These are phyloP conservation scores for Cynopterus sphinx DNA, from an alignment of 2,797 vertebrate species.

Conservation along the genomic window DNA sequence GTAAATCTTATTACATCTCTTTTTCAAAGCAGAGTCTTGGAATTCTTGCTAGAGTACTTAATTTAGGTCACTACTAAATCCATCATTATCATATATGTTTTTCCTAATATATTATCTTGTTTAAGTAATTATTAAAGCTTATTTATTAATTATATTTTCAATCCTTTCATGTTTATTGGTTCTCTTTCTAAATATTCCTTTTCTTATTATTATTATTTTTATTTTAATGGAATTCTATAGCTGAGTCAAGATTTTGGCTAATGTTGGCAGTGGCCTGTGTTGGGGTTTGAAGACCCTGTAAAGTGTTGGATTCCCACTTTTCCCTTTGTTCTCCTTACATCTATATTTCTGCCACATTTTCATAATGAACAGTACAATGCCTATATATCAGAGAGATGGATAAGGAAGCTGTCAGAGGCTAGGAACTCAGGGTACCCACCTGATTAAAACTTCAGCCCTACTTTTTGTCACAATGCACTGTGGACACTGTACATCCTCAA, in stretches of 20 bases:
- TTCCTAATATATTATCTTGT: not conserved
- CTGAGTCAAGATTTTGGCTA: not conserved
- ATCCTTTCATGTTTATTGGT: slow-evolving; percentile 42
- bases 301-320: not conserved
- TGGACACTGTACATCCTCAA: not conserved
- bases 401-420: not conserved
- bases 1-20: slow-evolving; percentile 17
- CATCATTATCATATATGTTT: slow-evolving; percentile 44
- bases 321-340: not conserved
- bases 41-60: slow-evolving; percentile 66
- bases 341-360: not conserved
- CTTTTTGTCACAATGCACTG: not conserved
- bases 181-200: slow-evolving; percentile 6
- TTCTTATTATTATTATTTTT: not conserved
- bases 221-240: not conserved
- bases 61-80: slow-evolving; percentile 47
- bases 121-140: not conserved
- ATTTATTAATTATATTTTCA: slow-evolving; percentile 62
- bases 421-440: not conserved
- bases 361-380: not conserved
- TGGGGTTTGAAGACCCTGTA: not conserved
- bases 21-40: slow-evolving; percentile 51
- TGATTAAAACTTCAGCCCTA: not conserved
- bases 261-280: too few species aligned
- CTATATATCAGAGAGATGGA: not conserved